Percentiles rank a stretch among this genome's conserved stretches.
Conservation (phyloP, 2,113 vertebrate genomes). For the Pituophis catenifer region DNA sequence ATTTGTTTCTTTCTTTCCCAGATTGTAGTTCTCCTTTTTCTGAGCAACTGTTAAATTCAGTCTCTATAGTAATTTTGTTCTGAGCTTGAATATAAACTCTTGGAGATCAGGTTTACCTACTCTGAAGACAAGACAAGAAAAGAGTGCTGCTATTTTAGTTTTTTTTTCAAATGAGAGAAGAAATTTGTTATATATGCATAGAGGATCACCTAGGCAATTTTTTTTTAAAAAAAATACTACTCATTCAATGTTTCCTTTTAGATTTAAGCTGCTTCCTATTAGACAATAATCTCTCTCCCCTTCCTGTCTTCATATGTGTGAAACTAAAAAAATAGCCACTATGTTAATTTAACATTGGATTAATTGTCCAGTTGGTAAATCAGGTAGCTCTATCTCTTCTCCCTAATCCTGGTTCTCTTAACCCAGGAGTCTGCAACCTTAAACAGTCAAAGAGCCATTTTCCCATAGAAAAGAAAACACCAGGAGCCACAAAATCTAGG, state of each 20-base stretch:
- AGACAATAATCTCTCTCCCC: slow-evolving; percentile 9
- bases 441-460: no score
- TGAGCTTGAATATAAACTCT: slow-evolving; percentile 23
- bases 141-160: slow-evolving; percentile 14
- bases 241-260: slow-evolving; percentile 22
- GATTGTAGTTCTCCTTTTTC: slow-evolving; percentile 5
- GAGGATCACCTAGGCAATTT: slow-evolving; percentile 10
- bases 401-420: not conserved
- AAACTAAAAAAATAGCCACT: slow-evolving; percentile 43
- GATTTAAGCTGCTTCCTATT: slow-evolving; percentile 47
- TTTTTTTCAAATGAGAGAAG: not conserved
- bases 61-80: slow-evolving; percentile 43
- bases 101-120: slow-evolving; percentile 41
- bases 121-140: slow-evolving; percentile 18
- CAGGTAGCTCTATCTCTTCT: not conserved
- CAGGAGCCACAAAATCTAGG: no score
- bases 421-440: no score
- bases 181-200: not conserved
- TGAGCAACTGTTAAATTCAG: slow-evolving; percentile 13
- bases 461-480: no score
- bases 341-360: not conserved
- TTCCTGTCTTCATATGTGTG: slow-evolving; percentile 30
- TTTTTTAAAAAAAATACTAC: not conserved
- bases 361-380: not conserved
- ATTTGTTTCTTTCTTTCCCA: slow-evolving; percentile 22